These are phyloP conservation scores for Falco novaeseelandiae DNA, from an alignment of 2,797 vertebrate species.

Conservation along the genomic window DNA sequence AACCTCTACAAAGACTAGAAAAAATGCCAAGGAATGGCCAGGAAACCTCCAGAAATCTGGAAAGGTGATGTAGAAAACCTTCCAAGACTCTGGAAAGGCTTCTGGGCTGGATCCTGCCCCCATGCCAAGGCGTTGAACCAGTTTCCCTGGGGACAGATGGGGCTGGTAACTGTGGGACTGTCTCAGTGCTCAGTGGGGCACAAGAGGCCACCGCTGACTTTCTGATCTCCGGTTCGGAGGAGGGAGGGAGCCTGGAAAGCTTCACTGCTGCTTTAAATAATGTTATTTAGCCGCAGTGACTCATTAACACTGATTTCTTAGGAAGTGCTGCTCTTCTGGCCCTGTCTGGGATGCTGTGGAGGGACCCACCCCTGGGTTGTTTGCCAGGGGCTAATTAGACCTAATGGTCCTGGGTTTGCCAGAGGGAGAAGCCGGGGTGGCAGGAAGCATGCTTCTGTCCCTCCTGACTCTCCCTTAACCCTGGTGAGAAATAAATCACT, in stretches of 20 bases:
- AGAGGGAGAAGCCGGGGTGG: background rate
- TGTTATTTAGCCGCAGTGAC: background rate
- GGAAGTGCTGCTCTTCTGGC: slow-evolving; percentile 17
- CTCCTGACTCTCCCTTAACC: slow-evolving; percentile 4
- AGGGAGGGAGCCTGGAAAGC: background rate
- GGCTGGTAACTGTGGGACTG: rapidly evolving
- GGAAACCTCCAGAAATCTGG: background rate
- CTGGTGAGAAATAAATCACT: background rate
- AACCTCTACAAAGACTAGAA: background rate
- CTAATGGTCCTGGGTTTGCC: background rate
- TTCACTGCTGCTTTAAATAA: background rate
- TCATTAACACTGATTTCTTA: background rate
- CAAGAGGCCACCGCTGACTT: background rate
- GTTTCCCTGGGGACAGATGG: background rate
- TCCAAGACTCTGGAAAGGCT: background rate
- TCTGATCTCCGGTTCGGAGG: background rate
- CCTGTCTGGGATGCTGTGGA: background rate
- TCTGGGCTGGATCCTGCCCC: background rate
- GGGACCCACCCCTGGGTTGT: background rate
- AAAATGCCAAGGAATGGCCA: background rate
- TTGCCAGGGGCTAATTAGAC: slow-evolving; percentile 34
- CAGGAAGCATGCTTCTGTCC: background rate
- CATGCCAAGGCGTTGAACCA: rapidly evolving
- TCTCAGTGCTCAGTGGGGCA: background rate
- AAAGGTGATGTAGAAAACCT: background rate